A percentile compares a stretch with the other conserved stretches of the same genome.
Evolutionary conservation across 2,888 invertebrate genomes (phyloP).

Genomic region (Aradus depressus): DNA sequence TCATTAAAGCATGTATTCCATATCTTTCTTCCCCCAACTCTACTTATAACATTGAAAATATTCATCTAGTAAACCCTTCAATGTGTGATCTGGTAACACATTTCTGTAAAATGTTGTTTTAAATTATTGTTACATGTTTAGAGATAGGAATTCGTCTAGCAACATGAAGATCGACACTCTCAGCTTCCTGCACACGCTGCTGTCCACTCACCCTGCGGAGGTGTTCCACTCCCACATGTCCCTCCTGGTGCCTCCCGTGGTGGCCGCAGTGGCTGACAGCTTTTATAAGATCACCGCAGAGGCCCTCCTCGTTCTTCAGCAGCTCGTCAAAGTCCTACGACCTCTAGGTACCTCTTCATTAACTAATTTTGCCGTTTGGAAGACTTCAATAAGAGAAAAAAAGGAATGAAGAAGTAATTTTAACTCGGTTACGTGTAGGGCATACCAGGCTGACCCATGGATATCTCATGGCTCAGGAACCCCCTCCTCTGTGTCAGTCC

Average conservation of each 20-base stretch:
- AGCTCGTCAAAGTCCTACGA: constrained; percentile 84
- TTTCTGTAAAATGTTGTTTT: constrained; percentile 1
- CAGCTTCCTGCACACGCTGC: constrained; percentile 74
- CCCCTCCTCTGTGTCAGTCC: too few relatives aligned
- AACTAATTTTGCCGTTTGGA: too few relatives aligned
- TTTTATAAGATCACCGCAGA: constrained; percentile 99
- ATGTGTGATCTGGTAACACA: too few relatives aligned
- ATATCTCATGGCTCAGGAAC: too few relatives aligned
- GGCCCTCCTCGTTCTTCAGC: constrained; percentile 83
- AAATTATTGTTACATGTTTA: constrained; percentile 32
- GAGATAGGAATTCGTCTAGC: constrained; percentile 86
- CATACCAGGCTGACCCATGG: too few relatives aligned
- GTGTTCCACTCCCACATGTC: constrained; percentile 72
- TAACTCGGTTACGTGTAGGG: too few relatives aligned
- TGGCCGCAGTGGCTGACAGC: constrained; percentile 81
- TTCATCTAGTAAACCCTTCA: not conserved
- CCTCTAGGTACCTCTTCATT: constrained; percentile 73
- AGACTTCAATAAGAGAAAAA: too few relatives aligned
- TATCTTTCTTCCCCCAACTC: too few relatives aligned
- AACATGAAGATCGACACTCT: constrained; percentile 98
- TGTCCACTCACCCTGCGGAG: constrained; percentile 65
- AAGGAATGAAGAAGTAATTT: too few relatives aligned
- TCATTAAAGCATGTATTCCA: too few relatives aligned
- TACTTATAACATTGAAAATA: not conserved
- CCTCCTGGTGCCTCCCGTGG: constrained; percentile 70